Conservation (phyloP, 2,888 invertebrate species). For the Troides oblongomaculatus region DNA sequence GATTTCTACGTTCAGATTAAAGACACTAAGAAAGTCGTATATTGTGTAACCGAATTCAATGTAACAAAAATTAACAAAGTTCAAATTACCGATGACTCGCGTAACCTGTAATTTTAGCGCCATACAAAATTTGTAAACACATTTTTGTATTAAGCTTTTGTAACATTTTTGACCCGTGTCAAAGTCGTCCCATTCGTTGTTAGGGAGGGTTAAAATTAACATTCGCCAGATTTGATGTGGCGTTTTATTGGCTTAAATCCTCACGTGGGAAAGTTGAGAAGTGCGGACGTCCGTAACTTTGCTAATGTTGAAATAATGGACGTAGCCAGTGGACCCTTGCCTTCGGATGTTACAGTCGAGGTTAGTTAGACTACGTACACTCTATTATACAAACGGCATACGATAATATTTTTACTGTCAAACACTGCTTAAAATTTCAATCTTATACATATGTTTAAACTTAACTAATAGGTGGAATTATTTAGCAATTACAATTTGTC, state of each 20-base stretch:
- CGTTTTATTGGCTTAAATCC: conserved; percentile 52
- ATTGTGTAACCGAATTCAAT: too few species aligned
- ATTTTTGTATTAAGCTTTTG: conserved; percentile 12
- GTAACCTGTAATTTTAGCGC: not conserved
- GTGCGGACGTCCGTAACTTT: conserved; percentile 56
- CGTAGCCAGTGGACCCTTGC: conserved; percentile 31
- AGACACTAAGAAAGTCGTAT: not conserved
- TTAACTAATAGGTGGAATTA: not conserved
- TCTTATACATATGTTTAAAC: not conserved
- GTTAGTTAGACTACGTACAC: conserved; percentile 20
- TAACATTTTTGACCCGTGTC: conserved; percentile 38
- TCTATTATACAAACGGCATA: conserved; percentile 26
- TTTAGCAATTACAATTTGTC: not conserved
- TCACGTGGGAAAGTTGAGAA: conserved; percentile 53
- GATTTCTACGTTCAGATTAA: conserved; percentile 11
- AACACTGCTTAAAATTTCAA: conserved; percentile 2
- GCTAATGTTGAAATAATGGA: conserved; percentile 68
- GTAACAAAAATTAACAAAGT: not conserved
- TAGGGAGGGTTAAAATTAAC: conserved; percentile 54
- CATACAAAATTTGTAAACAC: not conserved
- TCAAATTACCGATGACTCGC: not conserved
- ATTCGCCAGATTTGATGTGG: conserved; percentile 54
- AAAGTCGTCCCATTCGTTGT: conserved; percentile 47
- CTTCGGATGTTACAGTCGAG: conserved; percentile 23
- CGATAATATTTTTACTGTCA: conserved; percentile 3